Evolutionary conservation across 2,113 vertebrate species (phyloP).

Genomic region (Proteles cristata): DNA sequence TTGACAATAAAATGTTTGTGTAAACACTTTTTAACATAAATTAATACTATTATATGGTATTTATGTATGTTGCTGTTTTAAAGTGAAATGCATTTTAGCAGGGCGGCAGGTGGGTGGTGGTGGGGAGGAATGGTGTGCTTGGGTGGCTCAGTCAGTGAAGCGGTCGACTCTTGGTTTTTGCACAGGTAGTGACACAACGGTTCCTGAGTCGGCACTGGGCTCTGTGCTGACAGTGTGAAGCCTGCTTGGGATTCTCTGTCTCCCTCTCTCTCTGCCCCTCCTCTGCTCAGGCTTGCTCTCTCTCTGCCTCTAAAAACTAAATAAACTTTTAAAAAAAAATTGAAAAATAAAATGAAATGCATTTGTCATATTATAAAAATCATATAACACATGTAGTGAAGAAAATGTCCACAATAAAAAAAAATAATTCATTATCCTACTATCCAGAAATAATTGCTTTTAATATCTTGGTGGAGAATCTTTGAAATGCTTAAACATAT

Average conservation of each 20-base stretch:
- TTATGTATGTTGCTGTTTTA: background rate
- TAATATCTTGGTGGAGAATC: slow-evolving; percentile 27
- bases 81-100: background rate
- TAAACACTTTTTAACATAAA: background rate
- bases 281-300: background rate
- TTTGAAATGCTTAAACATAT: background rate
- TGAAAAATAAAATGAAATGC: background rate
- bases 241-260: background rate
- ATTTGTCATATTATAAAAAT: slow-evolving; percentile 13
- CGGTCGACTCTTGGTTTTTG: background rate
- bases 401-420: slow-evolving; percentile 26
- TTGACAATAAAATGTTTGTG: background rate
- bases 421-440: background rate
- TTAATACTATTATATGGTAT: background rate
- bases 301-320: background rate
- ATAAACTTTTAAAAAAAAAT: background rate
- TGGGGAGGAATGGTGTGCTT: background rate
- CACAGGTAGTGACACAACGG: background rate
- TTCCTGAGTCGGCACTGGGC: background rate
- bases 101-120: too few species aligned
- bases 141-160: background rate
- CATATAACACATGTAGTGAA: slow-evolving; percentile 4
- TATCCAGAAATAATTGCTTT: background rate
- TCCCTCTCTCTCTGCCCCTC: background rate
- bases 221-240: too few species aligned